Conservation (phyloP, 2,797 vertebrate genomes). For the Gymnoscopelus braueri region DNA sequence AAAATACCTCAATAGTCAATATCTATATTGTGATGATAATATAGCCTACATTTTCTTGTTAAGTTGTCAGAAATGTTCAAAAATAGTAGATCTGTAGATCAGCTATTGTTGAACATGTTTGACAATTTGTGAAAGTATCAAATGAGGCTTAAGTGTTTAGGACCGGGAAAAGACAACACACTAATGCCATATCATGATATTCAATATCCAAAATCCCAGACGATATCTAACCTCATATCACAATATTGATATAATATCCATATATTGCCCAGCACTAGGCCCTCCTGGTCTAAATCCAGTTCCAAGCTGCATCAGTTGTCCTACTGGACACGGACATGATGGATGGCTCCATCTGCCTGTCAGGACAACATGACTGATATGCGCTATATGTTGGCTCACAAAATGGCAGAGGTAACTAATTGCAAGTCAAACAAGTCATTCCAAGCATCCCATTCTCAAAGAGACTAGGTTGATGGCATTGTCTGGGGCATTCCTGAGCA, state of each 20-base stretch:
- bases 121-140: too few species aligned
- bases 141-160: too few species aligned
- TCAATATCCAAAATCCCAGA: too few species aligned
- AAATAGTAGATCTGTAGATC: too few species aligned
- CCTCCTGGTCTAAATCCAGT: constrained; percentile 18
- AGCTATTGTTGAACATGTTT: too few species aligned
- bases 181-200: too few species aligned
- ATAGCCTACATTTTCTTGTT: too few species aligned
- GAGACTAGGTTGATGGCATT: constrained; percentile 59
- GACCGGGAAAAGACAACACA: too few species aligned
- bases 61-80: too few species aligned
- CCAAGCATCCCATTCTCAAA: constrained; percentile 57
- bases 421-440: constrained; percentile 75
- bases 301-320: constrained; percentile 16
- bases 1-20: too few species aligned
- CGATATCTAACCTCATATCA: too few species aligned
- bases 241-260: neutral
- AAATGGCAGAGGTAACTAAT: constrained; percentile 61
- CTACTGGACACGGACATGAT: constrained; percentile 34
- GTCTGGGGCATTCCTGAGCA: constrained; percentile 73
- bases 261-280: constrained; percentile 25
- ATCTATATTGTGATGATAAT: too few species aligned
- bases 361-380: constrained; percentile 48
- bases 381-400: constrained; percentile 36
- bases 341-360: constrained; percentile 53